Percentiles rank a stretch among this genome's conserved stretches.
phyloP scores from a whole-genome alignment of 2,113 vertebrate species.

The Podarcis cretensis region DNA sequence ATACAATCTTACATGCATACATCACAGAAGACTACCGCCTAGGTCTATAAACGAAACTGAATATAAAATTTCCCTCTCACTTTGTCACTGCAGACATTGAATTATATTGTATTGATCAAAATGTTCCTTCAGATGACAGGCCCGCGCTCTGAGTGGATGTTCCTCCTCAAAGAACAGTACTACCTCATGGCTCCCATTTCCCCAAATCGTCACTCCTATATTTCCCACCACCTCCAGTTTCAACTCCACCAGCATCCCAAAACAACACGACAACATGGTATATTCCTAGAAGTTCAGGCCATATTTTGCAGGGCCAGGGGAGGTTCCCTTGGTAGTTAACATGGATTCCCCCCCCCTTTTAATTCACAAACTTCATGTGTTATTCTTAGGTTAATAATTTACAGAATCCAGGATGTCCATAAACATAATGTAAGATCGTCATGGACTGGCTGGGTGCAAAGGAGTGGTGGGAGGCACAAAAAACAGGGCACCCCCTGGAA shows the following conservation, averaged over 20 bases:
- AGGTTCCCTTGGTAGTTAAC: no score
- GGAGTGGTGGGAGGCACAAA: no score
- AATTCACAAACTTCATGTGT: not conserved
- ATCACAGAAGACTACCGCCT: not conserved
- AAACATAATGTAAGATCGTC: no score
- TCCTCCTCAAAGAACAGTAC: not conserved
- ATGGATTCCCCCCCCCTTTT: not conserved
- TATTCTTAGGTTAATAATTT: no score
- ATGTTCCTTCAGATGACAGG: not conserved
- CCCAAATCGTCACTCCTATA: not conserved
- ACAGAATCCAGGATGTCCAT: no score
- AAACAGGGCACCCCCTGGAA: no score
- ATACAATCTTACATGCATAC: not conserved
- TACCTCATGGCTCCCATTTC: not conserved
- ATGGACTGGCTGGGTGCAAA: no score
- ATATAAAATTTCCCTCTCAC: constrained; percentile 10
- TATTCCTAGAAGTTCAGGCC: not conserved
- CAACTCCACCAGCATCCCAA: not conserved
- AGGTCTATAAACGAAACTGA: not conserved
- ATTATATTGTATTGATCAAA: constrained; percentile 15
- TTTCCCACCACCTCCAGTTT: not conserved
- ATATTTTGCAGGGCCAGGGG: not conserved
- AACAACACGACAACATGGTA: not conserved
- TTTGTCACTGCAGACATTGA: not conserved
- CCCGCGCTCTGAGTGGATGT: not conserved